Percentiles rank a stretch among this genome's conserved stretches.
phyloP scores from a whole-genome alignment of 2,113 vertebrate species.

The Trogon surrucura region DNA sequence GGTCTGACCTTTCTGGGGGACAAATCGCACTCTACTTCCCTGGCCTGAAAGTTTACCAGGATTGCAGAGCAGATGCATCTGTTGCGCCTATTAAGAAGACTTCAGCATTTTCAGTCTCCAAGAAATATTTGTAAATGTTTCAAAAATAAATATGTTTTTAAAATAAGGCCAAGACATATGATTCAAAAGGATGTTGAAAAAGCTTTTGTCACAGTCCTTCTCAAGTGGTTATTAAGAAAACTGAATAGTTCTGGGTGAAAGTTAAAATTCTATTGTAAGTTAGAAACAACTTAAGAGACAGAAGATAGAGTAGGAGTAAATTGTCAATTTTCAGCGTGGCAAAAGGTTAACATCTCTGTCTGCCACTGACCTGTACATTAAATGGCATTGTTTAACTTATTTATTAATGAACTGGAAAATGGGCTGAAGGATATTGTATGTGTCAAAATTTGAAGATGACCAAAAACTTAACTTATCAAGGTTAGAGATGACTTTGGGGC shows the following conservation, averaged over 20 bases:
- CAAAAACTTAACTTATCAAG: not conserved
- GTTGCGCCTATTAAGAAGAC: not conserved
- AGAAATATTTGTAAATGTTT: not conserved
- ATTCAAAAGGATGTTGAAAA: not conserved
- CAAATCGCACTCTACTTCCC: not conserved
- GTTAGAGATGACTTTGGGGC: not conserved
- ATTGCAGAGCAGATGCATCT: not conserved
- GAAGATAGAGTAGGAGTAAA: not conserved
- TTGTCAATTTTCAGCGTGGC: constrained; percentile 21
- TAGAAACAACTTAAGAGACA: not conserved
- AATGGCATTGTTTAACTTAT: constrained; percentile 17
- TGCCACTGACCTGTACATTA: not conserved
- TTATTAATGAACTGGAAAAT: constrained; percentile 30
- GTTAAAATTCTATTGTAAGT: not conserved
- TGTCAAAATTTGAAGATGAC: constrained; percentile 24
- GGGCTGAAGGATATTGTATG: not conserved
- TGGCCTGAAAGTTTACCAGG: not conserved
- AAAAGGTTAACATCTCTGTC: constrained; percentile 27
- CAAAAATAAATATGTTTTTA: not conserved
- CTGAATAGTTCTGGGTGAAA: not conserved
- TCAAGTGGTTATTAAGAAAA: not conserved
- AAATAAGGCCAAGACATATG: not conserved
- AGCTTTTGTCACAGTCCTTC: not conserved
- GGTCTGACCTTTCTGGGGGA: not conserved
- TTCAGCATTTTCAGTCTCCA: not conserved